Conservation (phyloP, 2,797 vertebrate genomes). For the Gambelia wislizenii region DNA sequence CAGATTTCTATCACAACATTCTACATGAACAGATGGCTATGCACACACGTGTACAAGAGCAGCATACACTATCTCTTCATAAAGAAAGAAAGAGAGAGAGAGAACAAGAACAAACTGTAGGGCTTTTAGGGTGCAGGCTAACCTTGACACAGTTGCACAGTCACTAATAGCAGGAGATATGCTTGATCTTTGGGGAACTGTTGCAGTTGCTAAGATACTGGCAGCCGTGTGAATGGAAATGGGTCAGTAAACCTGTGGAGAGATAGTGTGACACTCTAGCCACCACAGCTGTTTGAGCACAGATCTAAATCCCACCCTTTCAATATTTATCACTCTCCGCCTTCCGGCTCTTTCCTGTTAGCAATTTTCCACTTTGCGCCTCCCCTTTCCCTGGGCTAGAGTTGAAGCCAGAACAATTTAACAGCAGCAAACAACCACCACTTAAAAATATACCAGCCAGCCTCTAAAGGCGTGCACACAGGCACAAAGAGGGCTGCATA, state of each 20-base stretch:
- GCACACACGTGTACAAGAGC: neutral
- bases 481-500: neutral
- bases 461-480: neutral
- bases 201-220: conserved; percentile 99
- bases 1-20: neutral
- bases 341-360: conserved; percentile 78
- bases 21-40: neutral
- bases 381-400: conserved; percentile 56
- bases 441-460: conserved; percentile 7
- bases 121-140: conserved; percentile 81
- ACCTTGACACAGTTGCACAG: conserved; percentile 85
- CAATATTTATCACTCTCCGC: conserved; percentile 85
- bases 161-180: conserved; percentile 83
- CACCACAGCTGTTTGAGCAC: conserved; percentile 87
- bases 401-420: conserved; percentile 44
- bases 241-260: conserved; percentile 96
- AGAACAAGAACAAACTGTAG: no score
- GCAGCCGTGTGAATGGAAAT: conserved; percentile 95
- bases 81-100: neutral
- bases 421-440: neutral
- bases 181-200: conserved; percentile 90
- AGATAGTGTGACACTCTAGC: conserved; percentile 92
- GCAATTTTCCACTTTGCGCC: conserved; percentile 65
- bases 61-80: neutral
- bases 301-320: conserved; percentile 85